Evolutionary conservation across 2,113 vertebrate species (phyloP).

Genomic region (Macroglossus sobrinus): DNA sequence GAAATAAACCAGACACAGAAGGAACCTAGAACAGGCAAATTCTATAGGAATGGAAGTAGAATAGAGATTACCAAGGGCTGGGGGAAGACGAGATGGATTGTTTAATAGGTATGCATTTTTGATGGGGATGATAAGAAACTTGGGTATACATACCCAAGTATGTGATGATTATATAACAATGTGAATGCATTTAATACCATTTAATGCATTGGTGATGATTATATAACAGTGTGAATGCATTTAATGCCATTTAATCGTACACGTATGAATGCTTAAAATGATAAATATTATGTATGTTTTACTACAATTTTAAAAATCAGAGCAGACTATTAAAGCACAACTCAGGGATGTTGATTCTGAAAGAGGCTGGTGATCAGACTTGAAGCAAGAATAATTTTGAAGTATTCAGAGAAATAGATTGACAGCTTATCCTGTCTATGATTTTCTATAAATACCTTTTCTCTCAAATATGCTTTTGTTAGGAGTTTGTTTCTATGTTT

Average conservation of each 20-base stretch:
- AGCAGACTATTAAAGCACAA: background rate
- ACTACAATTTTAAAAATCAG: background rate
- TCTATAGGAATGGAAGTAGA: background rate
- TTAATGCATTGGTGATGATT: background rate
- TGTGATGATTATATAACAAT: too few relatives aligned
- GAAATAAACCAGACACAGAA: background rate
- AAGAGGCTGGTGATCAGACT: background rate
- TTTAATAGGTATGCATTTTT: background rate
- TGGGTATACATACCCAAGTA: background rate
- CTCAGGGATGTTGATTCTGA: background rate
- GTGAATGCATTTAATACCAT: background rate
- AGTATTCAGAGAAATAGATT: background rate
- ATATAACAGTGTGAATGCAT: background rate
- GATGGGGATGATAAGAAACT: background rate
- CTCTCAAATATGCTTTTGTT: background rate
- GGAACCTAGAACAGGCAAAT: background rate
- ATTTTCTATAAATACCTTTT: background rate
- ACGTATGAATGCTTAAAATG: background rate
- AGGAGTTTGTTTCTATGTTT: background rate
- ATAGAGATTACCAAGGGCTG: background rate
- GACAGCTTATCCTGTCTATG: fast-evolving
- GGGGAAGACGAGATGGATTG: background rate
- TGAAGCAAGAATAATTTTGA: background rate
- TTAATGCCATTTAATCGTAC: background rate
- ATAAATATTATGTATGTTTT: background rate